A percentile compares a stretch with the other conserved stretches of the same genome.
Conservation (phyloP, 2,797 vertebrate genomes). For the Huso huso region DNA sequence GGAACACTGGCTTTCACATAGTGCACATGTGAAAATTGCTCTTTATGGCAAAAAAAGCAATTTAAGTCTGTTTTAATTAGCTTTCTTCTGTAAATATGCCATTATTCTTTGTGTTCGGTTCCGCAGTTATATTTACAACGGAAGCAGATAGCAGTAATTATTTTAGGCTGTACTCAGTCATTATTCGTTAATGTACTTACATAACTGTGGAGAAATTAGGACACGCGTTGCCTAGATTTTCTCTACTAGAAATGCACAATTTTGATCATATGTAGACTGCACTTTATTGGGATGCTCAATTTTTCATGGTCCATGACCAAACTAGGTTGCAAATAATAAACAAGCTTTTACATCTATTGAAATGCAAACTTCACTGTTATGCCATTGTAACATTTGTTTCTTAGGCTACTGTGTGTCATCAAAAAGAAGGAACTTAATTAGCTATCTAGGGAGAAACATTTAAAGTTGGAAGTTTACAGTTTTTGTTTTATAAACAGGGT, state of each 20-base stretch:
- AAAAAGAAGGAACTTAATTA: background rate
- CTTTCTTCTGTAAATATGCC: conserved; percentile 59
- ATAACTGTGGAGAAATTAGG: too few relatives aligned
- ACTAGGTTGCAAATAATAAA: background rate
- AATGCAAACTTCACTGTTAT: background rate
- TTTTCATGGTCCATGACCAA: background rate
- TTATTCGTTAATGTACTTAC: too few relatives aligned
- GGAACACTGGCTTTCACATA: conserved; percentile 42
- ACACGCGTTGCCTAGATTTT: too few relatives aligned
- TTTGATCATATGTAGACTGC: too few relatives aligned
- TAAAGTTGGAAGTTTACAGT: background rate
- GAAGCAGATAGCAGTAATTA: conserved; percentile 60
- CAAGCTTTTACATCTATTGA: background rate
- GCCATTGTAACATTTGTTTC: background rate
- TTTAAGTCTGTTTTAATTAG: conserved; percentile 65
- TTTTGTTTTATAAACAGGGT: background rate
- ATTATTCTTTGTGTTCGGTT: conserved; percentile 51
- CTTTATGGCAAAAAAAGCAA: conserved; percentile 62
- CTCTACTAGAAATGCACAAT: too few relatives aligned
- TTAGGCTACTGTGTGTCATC: background rate
- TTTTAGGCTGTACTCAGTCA: conserved; percentile 29
- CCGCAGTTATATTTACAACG: conserved; percentile 58
- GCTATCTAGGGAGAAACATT: background rate
- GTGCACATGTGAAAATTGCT: conserved; percentile 59
- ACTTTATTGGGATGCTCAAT: too few relatives aligned